Percentiles rank a stretch among this genome's conserved stretches.
These are phyloP conservation scores for Epinephelus cyanopodus DNA, from an alignment of 2,113 vertebrate genomes.

Conservation along the genomic window DNA sequence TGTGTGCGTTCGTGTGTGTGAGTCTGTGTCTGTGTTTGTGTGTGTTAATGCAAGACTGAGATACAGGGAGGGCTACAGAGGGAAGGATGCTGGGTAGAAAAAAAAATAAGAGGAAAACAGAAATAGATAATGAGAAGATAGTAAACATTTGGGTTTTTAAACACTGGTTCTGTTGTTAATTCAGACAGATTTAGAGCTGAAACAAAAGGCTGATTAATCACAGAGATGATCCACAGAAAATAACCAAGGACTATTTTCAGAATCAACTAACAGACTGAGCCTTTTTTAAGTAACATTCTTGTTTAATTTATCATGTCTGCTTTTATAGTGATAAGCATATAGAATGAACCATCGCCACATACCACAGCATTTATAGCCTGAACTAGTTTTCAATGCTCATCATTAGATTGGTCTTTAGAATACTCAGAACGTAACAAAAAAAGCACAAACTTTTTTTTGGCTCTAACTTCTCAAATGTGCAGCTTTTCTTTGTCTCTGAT, in stretches of 20 bases:
- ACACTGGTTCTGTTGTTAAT: not conserved
- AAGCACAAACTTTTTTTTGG: too few relatives aligned
- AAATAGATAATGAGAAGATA: constrained; percentile 1
- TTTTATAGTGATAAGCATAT: not conserved
- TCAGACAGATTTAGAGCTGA: not conserved
- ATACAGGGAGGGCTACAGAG: constrained; percentile 7
- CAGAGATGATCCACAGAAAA: not conserved
- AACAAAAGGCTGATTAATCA: not conserved
- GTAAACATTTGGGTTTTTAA: constrained; percentile 2
- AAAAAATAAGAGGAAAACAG: constrained; percentile 5
- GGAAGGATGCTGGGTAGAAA: constrained; percentile 5
- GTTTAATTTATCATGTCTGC: not conserved
- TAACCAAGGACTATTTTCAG: not conserved
- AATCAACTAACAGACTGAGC: not conserved
- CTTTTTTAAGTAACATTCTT: not conserved
- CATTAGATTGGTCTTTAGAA: not conserved
- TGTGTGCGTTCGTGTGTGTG: constrained; percentile 13
- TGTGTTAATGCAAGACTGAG: constrained; percentile 27
- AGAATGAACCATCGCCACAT: not conserved
- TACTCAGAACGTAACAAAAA: not conserved
- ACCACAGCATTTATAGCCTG: too few relatives aligned
- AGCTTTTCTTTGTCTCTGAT: not conserved
- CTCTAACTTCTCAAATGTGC: not conserved
- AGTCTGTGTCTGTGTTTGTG: constrained; percentile 1
- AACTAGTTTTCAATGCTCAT: not conserved